Base-by-base conservation (phyloP, 2,113 vertebrate genomes). In the Prunella fulvescens region DNA sequence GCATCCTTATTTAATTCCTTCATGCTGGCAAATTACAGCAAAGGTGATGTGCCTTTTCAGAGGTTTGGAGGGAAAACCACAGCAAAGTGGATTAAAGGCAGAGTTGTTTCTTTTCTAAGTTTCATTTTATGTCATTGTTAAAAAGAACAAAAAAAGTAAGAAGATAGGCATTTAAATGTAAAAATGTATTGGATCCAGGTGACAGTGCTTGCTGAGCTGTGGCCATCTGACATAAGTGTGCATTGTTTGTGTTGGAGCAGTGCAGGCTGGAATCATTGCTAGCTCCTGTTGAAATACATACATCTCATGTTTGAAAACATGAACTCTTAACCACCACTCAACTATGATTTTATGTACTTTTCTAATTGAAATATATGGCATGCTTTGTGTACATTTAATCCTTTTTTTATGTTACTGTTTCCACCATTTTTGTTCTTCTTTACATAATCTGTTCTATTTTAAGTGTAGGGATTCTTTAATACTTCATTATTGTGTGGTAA, bases 231-330 rank as follows among this genome's bases (percentile, higher is more conserved):
- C 26, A 5, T 20, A 54, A 47, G 31, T 39, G 51, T 35, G 48
- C 7, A 1, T 44, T 66, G 29, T 44, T 53, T 24, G 0, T 14
- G 16, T 42, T 47, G 45, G 33, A 62, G 64, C 33, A 51, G 42
- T 25, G 44, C 3, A 2, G 40, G 29, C 37, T 80, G 53, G 37
- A 70, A 39, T 80, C 22, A 4, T 39, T 72, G 48, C 20, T 44
- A 54, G 54, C 42, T 67, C 24, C n/a, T 53, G 7, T 56, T 29
- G 50, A 37, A 48, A 91, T 76, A 70, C 23, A 7, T 19, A 11
- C 9, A 10, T 11, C 13, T 29, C 0, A 0, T 44, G 18, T 71
- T 73, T 53, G 48, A 39, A 82, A 65, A 86, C 35, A 57, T 4
- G 8, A 64, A 5, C 40, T 66, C 40, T 33, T 45, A 45, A 60